Evolutionary conservation across 2,888 invertebrate genomes (phyloP).

Genomic region (Pomacea canaliculata): DNA sequence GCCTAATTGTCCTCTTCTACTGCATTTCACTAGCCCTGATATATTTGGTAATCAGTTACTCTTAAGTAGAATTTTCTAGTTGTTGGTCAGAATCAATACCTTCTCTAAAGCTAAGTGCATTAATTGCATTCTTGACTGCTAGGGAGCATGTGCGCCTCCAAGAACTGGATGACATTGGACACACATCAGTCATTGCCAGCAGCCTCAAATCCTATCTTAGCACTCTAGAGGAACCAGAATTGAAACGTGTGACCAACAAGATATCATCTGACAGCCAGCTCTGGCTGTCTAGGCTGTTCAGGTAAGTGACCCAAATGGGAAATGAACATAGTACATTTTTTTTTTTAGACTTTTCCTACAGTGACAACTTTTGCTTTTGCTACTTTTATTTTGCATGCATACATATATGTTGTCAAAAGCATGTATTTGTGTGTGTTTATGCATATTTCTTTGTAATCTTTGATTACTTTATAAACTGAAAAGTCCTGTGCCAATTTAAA

Average conservation of each 20-base stretch:
- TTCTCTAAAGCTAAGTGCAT: no score
- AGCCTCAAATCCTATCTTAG: conserved; percentile 88
- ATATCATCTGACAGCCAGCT: conserved; percentile 87
- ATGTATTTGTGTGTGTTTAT: background rate
- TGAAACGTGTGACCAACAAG: conserved; percentile 84
- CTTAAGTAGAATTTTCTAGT: no score
- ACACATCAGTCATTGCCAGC: conserved; percentile 82
- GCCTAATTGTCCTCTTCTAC: no score
- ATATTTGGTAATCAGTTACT: background rate
- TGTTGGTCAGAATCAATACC: no score
- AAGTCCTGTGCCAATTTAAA: no score
- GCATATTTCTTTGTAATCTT: no score
- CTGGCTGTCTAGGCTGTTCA: conserved; percentile 89
- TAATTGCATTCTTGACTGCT: conserved; percentile 1
- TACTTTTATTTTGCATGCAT: background rate
- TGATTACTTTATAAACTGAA: no score
- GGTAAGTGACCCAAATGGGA: conserved; percentile 72
- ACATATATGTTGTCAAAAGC: background rate
- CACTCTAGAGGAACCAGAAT: conserved; percentile 83
- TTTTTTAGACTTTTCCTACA: background rate
- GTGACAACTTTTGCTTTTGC: background rate
- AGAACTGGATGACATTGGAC: conserved; percentile 57
- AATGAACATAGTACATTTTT: background rate
- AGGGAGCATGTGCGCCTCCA: conserved; percentile 44
- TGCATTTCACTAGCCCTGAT: no score